Conservation (phyloP, 2,113 vertebrate genomes). For the Lophotis ruficrista region DNA sequence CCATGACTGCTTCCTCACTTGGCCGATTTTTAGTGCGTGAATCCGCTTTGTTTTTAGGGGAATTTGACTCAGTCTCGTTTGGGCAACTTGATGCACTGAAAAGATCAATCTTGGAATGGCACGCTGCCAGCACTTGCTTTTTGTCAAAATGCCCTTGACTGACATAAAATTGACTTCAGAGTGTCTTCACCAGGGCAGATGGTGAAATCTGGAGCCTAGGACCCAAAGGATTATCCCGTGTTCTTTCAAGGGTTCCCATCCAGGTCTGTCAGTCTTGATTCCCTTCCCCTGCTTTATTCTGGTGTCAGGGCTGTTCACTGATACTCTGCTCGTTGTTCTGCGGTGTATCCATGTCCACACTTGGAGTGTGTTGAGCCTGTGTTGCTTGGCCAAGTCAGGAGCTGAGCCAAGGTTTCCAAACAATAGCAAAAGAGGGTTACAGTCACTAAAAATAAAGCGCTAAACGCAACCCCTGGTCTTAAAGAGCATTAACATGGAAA, state of each 20-base stretch:
- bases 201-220: neutral
- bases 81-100: neutral
- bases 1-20: neutral
- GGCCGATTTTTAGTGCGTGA: neutral
- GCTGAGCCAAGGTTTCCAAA: slow-evolving; percentile 53
- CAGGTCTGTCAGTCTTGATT: neutral
- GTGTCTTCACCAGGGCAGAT: neutral
- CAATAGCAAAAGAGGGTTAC: slow-evolving; percentile 50
- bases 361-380: slow-evolving; percentile 35
- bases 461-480: slow-evolving; percentile 21
- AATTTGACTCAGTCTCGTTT: neutral
- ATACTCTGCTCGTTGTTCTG: slow-evolving; percentile 12
- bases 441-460: slow-evolving; percentile 63
- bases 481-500: slow-evolving; percentile 56
- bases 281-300: slow-evolving; percentile 21
- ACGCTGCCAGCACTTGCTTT: neutral
- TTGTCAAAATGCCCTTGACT: neutral
- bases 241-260: neutral
- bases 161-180: neutral
- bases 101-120: neutral
- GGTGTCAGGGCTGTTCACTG: slow-evolving; percentile 9
- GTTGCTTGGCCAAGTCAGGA: slow-evolving; percentile 26
- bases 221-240: neutral
- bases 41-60: neutral
- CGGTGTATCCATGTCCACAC: neutral